Conservation (phyloP, 1,140 invertebrate genomes). For the Maniola jurtina region DNA sequence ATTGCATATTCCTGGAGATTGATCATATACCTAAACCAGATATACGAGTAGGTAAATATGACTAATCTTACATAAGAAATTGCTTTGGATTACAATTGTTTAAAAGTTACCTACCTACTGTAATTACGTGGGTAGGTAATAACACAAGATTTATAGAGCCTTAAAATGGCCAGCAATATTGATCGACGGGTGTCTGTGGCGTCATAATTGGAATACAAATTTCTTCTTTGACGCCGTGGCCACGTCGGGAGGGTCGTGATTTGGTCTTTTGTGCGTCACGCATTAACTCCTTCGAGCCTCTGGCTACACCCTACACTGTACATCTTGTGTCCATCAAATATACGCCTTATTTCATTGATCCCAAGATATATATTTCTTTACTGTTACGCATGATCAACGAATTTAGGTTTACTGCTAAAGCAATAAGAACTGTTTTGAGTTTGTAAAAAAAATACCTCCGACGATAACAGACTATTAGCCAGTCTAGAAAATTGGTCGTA, state of each 20-base stretch:
- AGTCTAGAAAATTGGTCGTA: slow-evolving; percentile 38
- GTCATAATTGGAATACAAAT: slow-evolving; percentile 78
- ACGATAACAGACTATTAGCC: slow-evolving; percentile 8
- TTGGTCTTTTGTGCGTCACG: slow-evolving; percentile 75
- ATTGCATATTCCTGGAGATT: too few relatives aligned
- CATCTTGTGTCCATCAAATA: slow-evolving; percentile 30
- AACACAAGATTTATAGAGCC: slow-evolving; percentile 10
- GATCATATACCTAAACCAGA: too few relatives aligned
- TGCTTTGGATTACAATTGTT: too few relatives aligned
- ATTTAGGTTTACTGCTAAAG: slow-evolving; percentile 61
- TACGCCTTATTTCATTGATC: slow-evolving; percentile 35
- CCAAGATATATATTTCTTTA: slow-evolving; percentile 35
- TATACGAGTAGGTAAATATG: too few relatives aligned
- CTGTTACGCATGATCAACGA: slow-evolving; percentile 44
- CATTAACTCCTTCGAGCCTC: slow-evolving; percentile 72
- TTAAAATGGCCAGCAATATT: slow-evolving; percentile 50
- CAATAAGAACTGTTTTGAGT: slow-evolving; percentile 64
- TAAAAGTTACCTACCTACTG: too few relatives aligned
- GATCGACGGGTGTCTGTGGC: slow-evolving; percentile 60
- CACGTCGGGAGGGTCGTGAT: slow-evolving; percentile 65
- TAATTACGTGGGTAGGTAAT: background rate
- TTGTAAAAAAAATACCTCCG: slow-evolving; percentile 43
- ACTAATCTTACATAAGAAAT: too few relatives aligned
- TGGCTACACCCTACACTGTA: slow-evolving; percentile 51
- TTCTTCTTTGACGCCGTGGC: slow-evolving; percentile 70